phyloP scores from a whole-genome alignment of 2,113 vertebrate species.

The Columba livia region DNA sequence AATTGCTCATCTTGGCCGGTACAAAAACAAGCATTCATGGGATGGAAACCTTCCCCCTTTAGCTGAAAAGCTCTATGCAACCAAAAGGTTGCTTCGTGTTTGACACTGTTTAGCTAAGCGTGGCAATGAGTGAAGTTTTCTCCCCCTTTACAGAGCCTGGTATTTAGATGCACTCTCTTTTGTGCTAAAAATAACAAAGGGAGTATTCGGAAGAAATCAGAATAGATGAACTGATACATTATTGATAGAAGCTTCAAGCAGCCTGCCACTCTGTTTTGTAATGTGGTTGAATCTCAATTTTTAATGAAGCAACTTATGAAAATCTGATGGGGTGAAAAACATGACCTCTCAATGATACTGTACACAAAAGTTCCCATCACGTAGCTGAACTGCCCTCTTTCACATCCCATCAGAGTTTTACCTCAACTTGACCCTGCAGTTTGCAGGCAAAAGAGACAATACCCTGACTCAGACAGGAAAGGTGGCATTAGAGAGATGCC shows the following conservation, averaged over 20 bases:
- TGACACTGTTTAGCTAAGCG: constrained; percentile 42
- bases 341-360: constrained; percentile 63
- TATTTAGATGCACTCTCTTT: constrained; percentile 65
- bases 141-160: constrained; percentile 21
- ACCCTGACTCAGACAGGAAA: constrained; percentile 78
- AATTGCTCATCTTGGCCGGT: constrained; percentile 15
- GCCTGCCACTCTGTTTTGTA: constrained; percentile 69
- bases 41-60: constrained; percentile 6
- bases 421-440: constrained; percentile 70
- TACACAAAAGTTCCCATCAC: neutral
- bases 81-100: neutral
- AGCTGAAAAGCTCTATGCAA: constrained; percentile 16
- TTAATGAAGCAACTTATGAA: constrained; percentile 74
- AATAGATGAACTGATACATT: constrained; percentile 72
- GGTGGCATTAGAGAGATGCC: constrained; percentile 73
- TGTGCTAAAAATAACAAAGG: constrained; percentile 75
- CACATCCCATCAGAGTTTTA: constrained; percentile 38
- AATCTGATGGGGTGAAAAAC: constrained; percentile 65
- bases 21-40: constrained; percentile 14
- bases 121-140: constrained; percentile 44
- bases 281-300: constrained; percentile 70
- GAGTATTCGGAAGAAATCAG: constrained; percentile 74
- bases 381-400: neutral
- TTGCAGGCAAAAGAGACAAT: constrained; percentile 61
- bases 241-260: constrained; percentile 73